A percentile compares a stretch with the other conserved stretches of the same genome.
phyloP scores from a whole-genome alignment of 2,888 invertebrate species.

The Calameuta idolon region DNA sequence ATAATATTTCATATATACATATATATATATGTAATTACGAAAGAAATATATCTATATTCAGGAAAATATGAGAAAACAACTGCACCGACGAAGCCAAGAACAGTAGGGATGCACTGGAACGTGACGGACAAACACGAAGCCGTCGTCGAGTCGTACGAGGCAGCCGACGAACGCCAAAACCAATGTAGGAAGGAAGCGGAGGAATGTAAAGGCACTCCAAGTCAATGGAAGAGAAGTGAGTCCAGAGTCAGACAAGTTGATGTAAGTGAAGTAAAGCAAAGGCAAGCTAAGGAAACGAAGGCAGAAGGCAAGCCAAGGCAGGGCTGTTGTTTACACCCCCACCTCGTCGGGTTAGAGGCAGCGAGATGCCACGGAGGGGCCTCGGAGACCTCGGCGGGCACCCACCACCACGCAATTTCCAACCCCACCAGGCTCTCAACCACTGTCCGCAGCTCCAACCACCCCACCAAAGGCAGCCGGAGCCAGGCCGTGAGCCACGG shows the following conservation, averaged over 20 bases:
- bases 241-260: not conserved
- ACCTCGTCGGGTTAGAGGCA: constrained; percentile 55
- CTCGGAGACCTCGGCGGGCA: constrained; percentile 57
- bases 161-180: not conserved
- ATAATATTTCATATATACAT: constrained; percentile 3
- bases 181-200: not conserved
- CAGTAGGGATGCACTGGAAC: not conserved
- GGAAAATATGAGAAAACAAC: not conserved
- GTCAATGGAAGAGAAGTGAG: not conserved
- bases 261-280: not conserved
- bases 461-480: constrained; percentile 65
- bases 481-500: constrained; percentile 62
- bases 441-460: constrained; percentile 67
- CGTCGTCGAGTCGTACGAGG: not conserved
- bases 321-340: constrained; percentile 65
- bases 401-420: constrained; percentile 67
- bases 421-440: constrained; percentile 67
- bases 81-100: not conserved
- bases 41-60: not conserved
- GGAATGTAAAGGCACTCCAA: not conserved
- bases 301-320: constrained; percentile 25
- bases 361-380: constrained; percentile 64
- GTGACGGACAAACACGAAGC: not conserved
- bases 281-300: not conserved
- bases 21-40: not conserved